Evolutionary conservation across 2,113 vertebrate species (phyloP).

Genomic region (Gavialis gangeticus): DNA sequence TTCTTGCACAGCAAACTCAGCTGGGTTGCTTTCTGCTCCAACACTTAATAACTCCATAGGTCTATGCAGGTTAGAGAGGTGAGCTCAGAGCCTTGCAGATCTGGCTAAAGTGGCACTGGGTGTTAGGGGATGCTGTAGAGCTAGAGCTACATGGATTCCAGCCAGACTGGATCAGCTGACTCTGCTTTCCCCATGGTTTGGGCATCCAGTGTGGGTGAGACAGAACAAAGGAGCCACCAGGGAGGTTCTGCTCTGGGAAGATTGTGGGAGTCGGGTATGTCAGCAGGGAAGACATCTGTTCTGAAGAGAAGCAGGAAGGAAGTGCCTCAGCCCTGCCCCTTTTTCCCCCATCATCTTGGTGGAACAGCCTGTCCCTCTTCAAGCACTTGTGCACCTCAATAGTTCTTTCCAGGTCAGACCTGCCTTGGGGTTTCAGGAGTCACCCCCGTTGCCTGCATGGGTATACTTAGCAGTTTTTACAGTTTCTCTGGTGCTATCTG

Average conservation of each 20-base stretch:
- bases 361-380: background rate
- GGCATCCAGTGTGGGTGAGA: background rate
- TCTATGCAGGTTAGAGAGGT: background rate
- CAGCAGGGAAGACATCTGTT: background rate
- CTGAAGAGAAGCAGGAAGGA: background rate
- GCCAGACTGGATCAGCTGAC: background rate
- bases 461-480: background rate
- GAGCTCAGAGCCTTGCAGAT: background rate
- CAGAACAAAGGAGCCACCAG: background rate
- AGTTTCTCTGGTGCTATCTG: background rate
- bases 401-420: background rate
- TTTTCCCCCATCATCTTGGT: background rate
- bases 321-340: background rate
- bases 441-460: background rate
- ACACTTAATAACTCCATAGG: background rate
- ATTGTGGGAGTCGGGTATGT: background rate
- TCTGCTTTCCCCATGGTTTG: background rate
- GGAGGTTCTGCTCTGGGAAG: background rate
- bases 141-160: background rate
- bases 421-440: background rate
- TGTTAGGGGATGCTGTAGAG: background rate
- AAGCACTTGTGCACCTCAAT: background rate
- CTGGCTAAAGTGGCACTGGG: background rate
- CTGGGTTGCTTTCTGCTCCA: rapidly evolving
- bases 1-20: background rate